Evolutionary conservation across 2,113 vertebrate genomes (phyloP), one percentile per base, ranked within the genome.

Genomic region (Anser brachyrhynchus): DNA sequence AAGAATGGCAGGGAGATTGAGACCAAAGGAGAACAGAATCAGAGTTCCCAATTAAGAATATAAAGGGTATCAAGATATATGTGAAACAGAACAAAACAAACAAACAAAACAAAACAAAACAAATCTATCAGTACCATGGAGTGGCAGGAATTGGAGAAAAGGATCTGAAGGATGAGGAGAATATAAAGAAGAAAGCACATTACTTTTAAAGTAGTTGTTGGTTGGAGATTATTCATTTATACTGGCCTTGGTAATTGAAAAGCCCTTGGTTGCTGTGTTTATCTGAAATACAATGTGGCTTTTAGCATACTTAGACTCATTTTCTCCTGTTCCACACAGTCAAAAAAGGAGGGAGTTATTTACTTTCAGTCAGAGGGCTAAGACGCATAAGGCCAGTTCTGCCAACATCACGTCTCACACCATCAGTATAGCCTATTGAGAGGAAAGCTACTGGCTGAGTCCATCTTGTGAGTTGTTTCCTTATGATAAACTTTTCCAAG

Each of bases 401-500:
- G 76, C 51, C 76, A 90, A 44, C 51, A 37, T 51, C 79, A 74
- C 2, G 7, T 70, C 83, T 77, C 86, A 59, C 41, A 51, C 35
- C 55, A 66, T n/a, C 69, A 59, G n/a, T 17, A 25, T 5, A 90
- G 52, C n/a, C 22, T 19, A 23, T n/a, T 4, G 33, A 93, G 49
- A 82, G 62, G 33, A 84, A 65, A 49, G 33, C 46, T 72, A 61
- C 49, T 89, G 91, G 46, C 76, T 57, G 25, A 78, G 62, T 61
- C 70, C 49, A 15, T 58, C 72, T 1, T 64, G 80, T 44, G 80
- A 89, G 59, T 29, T 0, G 0, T 92, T 92, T 92, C 75, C 46
- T 89, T 64, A 12, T 39, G 11, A 52, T 87, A 78, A 84, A 79
- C 57, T 93, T 75, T 76, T 91, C 84, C 89, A 84, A 91, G 69